phyloP scores from a whole-genome alignment of 2,113 vertebrate genomes.

The Thryonomys swinderianus region DNA sequence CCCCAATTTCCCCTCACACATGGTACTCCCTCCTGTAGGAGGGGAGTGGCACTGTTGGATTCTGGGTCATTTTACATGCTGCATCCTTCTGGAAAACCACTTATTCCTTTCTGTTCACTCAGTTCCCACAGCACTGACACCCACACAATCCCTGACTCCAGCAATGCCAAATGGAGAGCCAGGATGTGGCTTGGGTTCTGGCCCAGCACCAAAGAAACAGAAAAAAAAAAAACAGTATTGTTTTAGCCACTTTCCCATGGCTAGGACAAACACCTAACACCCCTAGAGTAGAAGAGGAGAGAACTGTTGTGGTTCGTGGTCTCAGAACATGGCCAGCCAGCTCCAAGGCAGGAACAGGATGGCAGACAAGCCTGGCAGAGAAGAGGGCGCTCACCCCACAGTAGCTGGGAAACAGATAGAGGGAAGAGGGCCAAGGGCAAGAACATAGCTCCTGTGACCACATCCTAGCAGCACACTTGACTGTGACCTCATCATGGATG shows the following conservation, averaged over 20 bases:
- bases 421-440: background rate
- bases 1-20: background rate
- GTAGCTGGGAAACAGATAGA: background rate
- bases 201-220: background rate
- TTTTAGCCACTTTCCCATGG: background rate
- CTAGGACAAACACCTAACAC: background rate
- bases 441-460: background rate
- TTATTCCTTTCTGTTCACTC: background rate
- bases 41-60: too few species aligned
- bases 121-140: background rate
- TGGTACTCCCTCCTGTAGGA: background rate
- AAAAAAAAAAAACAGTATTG: background rate
- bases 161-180: background rate
- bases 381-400: background rate
- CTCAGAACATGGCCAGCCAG: background rate
- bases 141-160: background rate
- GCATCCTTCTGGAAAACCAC: background rate
- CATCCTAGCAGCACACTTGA: background rate
- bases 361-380: background rate
- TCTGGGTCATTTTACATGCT: background rate
- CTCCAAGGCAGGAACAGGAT: background rate
- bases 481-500: background rate
- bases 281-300: background rate
- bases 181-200: background rate
- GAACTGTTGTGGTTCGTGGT: background rate